Base-by-base conservation (phyloP, 2,888 invertebrate species). In the Hirtodrosophila histrioides region DNA sequence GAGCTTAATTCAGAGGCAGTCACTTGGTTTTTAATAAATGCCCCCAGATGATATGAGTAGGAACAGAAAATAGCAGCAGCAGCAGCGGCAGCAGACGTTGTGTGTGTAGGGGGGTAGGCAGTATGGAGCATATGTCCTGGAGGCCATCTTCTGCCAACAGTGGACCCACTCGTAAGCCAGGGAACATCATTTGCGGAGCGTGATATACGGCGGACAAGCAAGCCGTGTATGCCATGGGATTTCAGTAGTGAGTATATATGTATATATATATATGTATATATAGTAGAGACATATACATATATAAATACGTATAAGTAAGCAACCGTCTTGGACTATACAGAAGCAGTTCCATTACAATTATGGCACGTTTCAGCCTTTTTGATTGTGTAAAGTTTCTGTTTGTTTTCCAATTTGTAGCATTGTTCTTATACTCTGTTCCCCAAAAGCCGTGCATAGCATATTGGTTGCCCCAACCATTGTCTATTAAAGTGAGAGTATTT, bases 11-110 rank as follows among this genome's bases (percentile, higher is more conserved):
- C 55, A 61, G 36, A 68, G 48, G 29, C 57, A 61, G 53, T 65
- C 69, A 58, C 50, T 72, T 58, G 64, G 51, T 69, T 69, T 69
- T 65, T 62, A 77, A 68, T 72, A 72, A 75, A 64, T 77, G 56
- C 64, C 48, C 31, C 24, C 48, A 35, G 43, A 41, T 39, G 44
- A 10, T n/a, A 43, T 24, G 17, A n/a, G 27, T 37, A 11, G 11
- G 33, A 43, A 23, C 27, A n/a, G 33, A n/a, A 9, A 24, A 24
- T 36, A 27, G 31, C 7, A 11, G 36, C 27, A 27, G n/a, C 9
- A 11, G 4, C 10, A 29, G 17, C 17, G 2, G 17, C 17, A 11
- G 4, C 23, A 29, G 17, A 17, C 1, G 17, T 24, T 9, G 31
- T 29, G 29, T 44, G 5, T 11, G 8, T 17, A 17, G 17, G 17